Evolutionary conservation across 1,140 invertebrate species (phyloP).

Genomic region (Trachymyrmex septentrionalis): DNA sequence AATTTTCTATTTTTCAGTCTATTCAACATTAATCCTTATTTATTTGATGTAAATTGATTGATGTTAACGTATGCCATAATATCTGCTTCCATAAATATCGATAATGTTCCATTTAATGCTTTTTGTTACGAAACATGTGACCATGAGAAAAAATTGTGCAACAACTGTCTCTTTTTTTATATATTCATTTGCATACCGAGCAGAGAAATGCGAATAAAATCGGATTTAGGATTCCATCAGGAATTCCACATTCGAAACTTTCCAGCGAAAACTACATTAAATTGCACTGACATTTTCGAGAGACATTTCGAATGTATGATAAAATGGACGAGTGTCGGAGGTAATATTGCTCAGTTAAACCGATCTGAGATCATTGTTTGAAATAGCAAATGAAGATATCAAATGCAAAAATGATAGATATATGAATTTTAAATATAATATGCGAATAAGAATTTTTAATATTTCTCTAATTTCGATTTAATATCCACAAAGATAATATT

Average conservation of each 20-base stretch:
- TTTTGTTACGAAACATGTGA: not conserved
- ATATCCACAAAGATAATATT: not conserved
- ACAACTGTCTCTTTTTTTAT: slow-evolving; percentile 16
- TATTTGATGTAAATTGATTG: not conserved
- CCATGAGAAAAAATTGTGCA: slow-evolving; percentile 6
- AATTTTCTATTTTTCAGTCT: not conserved
- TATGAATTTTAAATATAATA: not conserved
- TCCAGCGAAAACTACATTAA: slow-evolving; percentile 38
- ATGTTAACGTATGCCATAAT: not conserved
- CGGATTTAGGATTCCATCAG: slow-evolving; percentile 46
- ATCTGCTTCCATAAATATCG: not conserved
- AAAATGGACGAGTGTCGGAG: not conserved
- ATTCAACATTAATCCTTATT: not conserved
- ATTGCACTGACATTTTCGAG: slow-evolving; percentile 45
- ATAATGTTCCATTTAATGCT: not conserved
- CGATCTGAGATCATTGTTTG: not conserved
- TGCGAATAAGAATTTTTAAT: not conserved
- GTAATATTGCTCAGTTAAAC: slow-evolving; percentile 14
- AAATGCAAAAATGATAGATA: not conserved
- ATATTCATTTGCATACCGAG: slow-evolving; percentile 42
- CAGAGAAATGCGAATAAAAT: slow-evolving; percentile 39
- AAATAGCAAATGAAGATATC: slow-evolving; percentile 13
- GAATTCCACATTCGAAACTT: slow-evolving; percentile 36
- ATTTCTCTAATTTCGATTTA: not conserved
- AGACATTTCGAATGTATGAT: slow-evolving; percentile 10